These are phyloP conservation scores for Phasianus colchicus DNA, from an alignment of 2,113 vertebrate species.

Conservation along the genomic window DNA sequence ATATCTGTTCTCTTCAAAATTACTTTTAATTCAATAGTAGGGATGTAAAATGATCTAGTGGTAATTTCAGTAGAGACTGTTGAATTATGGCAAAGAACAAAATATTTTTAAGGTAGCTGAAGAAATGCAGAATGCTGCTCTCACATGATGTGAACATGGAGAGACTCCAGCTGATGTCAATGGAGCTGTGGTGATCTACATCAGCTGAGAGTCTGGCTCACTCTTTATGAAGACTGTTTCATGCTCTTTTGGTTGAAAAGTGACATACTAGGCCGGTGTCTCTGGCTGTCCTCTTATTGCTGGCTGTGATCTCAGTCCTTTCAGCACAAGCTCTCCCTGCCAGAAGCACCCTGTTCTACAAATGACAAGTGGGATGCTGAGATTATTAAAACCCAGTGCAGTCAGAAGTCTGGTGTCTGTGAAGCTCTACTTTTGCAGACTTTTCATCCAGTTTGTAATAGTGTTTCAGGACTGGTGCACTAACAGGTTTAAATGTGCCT, in stretches of 20 bases:
- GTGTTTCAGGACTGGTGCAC: background rate
- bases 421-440: background rate
- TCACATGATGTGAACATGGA: background rate
- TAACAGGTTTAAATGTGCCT: conserved; percentile 55
- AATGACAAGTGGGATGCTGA: background rate
- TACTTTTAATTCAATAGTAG: background rate
- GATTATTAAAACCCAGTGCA: background rate
- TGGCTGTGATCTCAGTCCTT: background rate
- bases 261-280: background rate
- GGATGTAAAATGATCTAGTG: background rate
- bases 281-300: background rate
- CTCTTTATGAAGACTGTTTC: background rate
- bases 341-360: background rate
- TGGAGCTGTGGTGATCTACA: background rate
- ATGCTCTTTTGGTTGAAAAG: background rate
- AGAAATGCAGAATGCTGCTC: background rate
- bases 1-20: background rate
- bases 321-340: background rate
- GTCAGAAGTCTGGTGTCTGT: background rate
- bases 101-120: background rate
- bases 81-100: background rate
- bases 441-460: background rate
- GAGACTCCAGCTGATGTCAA: background rate
- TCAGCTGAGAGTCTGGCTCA: background rate
- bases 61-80: background rate